Conservation (phyloP, 2,113 vertebrate genomes). For the Sinosuthora webbiana region DNA sequence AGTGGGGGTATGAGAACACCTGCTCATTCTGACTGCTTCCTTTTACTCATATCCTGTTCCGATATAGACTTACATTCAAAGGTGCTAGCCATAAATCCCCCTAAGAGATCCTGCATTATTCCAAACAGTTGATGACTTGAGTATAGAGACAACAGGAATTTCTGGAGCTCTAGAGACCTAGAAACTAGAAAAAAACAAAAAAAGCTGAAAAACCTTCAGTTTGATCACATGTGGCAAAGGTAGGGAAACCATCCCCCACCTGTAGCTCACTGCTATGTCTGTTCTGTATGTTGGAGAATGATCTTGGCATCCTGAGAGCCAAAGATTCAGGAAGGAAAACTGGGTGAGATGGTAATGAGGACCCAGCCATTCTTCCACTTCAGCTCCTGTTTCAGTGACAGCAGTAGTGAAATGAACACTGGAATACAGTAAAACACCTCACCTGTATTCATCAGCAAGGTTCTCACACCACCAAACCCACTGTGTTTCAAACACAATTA, state of each 20-base stretch:
- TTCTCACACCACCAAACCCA: neutral
- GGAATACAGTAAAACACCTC: neutral
- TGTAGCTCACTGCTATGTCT: neutral
- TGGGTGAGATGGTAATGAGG: neutral
- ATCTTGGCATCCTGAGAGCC: neutral
- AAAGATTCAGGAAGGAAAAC: neutral
- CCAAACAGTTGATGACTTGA: neutral
- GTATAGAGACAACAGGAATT: neutral
- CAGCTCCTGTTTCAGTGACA: neutral
- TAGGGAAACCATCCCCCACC: neutral
- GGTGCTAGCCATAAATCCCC: neutral
- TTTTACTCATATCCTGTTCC: slow-evolving; percentile 76
- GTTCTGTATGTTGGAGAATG: neutral
- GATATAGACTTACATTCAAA: neutral
- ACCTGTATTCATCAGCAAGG: neutral
- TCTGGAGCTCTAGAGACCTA: neutral
- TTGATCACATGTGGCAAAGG: neutral
- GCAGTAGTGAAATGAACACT: neutral
- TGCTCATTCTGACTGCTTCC: slow-evolving; percentile 67
- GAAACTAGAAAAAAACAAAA: neutral
- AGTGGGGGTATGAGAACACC: slow-evolving; percentile 40
- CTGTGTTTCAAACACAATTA: neutral
- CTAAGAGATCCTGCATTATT: slow-evolving; percentile 5
- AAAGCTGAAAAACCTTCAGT: neutral
- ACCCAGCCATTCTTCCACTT: neutral